Evolutionary conservation across 2,113 vertebrate genomes (phyloP).

Genomic region (Maccullochella peelii): DNA sequence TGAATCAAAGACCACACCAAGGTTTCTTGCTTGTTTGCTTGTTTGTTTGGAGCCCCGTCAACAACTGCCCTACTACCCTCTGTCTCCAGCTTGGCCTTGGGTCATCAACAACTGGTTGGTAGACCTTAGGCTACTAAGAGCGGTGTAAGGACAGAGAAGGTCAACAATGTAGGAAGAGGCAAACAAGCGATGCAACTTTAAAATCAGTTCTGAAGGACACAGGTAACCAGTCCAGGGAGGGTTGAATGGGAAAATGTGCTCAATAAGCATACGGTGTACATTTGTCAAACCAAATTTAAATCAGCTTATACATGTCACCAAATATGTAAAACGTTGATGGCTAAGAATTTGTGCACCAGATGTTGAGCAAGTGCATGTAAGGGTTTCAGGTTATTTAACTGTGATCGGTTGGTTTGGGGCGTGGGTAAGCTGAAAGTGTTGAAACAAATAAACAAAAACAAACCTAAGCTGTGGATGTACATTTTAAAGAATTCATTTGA

Average conservation of each 20-base stretch:
- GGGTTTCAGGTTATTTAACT: not conserved
- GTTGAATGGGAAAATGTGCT: not conserved
- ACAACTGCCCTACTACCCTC: not conserved
- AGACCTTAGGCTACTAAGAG: not conserved
- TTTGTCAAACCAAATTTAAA: not conserved
- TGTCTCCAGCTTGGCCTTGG: not conserved
- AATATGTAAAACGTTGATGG: not conserved
- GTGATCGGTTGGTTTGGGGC: not conserved
- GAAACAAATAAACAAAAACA: conserved; percentile 19
- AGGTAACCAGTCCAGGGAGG: not conserved
- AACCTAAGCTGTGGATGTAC: not conserved
- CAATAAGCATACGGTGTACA: not conserved
- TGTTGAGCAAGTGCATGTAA: conserved; percentile 6
- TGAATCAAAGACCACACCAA: no score
- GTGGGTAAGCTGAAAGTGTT: not conserved
- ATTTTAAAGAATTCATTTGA: conserved; percentile 33
- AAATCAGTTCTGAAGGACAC: not conserved
- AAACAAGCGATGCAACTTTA: conserved; percentile 2
- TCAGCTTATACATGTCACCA: not conserved
- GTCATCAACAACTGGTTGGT: not conserved
- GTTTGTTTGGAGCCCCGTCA: not conserved
- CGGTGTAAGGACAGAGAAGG: conserved; percentile 15
- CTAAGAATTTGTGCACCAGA: not conserved
- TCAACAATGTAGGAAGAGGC: not conserved
- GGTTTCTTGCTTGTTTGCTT: no score